Percentiles rank a stretch among this genome's conserved stretches.
phyloP scores from a whole-genome alignment of 2,888 invertebrate genomes.

The Miltochrista miniata region DNA sequence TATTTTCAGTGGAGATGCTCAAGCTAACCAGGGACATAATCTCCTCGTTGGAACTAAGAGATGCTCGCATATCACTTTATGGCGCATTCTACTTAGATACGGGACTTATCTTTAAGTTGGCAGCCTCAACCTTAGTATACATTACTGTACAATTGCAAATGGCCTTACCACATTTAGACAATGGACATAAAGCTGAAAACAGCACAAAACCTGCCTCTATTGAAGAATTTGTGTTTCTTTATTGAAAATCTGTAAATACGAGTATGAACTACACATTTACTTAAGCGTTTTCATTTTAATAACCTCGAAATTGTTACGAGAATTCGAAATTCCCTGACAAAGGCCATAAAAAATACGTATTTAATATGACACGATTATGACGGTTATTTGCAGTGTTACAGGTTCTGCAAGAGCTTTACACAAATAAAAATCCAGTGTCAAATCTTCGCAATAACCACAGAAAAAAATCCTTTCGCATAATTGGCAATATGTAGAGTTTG shows the following conservation, averaged over 20 bases:
- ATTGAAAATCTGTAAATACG: background rate
- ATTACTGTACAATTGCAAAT: conserved; percentile 62
- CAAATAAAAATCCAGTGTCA: too few species aligned
- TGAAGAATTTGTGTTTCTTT: conserved; percentile 27
- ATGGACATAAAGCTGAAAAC: conserved; percentile 22
- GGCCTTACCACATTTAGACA: conserved; percentile 42
- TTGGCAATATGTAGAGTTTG: too few species aligned
- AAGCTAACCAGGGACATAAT: conserved; percentile 49
- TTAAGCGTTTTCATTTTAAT: too few species aligned
- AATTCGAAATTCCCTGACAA: too few species aligned
- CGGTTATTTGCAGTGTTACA: too few species aligned
- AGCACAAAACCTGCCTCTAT: conserved; percentile 5
- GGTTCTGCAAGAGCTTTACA: too few species aligned
- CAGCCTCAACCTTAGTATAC: conserved; percentile 58
- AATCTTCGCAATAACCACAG: too few species aligned
- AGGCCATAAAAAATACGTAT: too few species aligned
- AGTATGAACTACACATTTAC: too few species aligned
- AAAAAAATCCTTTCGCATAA: too few species aligned
- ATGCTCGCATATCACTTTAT: conserved; percentile 43
- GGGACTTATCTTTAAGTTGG: conserved; percentile 43
- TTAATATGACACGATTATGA: too few species aligned
- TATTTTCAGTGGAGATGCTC: conserved; percentile 50
- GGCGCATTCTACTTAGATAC: conserved; percentile 47
- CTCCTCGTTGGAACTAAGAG: conserved; percentile 42
- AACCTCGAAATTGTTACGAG: too few species aligned